Base-by-base conservation (phyloP, 1,140 invertebrate species). In the Drosophila virilis region DNA sequence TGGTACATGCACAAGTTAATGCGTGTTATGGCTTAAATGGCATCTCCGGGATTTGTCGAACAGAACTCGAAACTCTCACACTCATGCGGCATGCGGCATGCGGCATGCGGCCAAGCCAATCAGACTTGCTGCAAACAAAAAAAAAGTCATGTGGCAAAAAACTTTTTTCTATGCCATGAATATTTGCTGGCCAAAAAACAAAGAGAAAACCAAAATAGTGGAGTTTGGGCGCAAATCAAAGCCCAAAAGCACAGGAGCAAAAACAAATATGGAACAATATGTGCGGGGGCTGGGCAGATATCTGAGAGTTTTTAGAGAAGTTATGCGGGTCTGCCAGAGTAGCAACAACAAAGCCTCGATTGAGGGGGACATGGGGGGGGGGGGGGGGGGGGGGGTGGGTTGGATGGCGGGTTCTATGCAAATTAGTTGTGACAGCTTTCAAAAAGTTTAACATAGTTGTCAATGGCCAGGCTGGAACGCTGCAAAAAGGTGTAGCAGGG, bases 401-500 rank as follows among this genome's bases (percentile, higher is more conserved):
- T n/a, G n/a, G n/a, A 28, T 32, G 2, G 32, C 7, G 15, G 51
- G 51, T 33, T 52, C 50, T 85, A 88, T 88, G 84, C 84, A 88
- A 88, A 88, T 88, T 89, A 88, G 84, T 88, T 88, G 84, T 89
- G 84, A 89, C 84, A 88, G 84, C 84, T 88, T 80, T 88, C 85
- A 78, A 80, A 88, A 89, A 88, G 80, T 77, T 75, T 74, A 82
- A 78, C 82, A 81, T 74, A 89, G 83, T 83, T 88, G 83, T 89
- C 80, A 74, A 83, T 83, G 61, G 60, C 45, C 5, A 37, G n/a
- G n/a, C 15, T 10, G 50, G 28, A n/a, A 0, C 8, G 22, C 48
- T 10, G 48, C 10, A 6, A 12, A 33, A 37, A 37, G 22, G 22
- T 28, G 42, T 15, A 15, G 46, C 38, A 12, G 6, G 22, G 22